Conservation (phyloP, 2,797 vertebrate species). For the Podarcis siculus region DNA sequence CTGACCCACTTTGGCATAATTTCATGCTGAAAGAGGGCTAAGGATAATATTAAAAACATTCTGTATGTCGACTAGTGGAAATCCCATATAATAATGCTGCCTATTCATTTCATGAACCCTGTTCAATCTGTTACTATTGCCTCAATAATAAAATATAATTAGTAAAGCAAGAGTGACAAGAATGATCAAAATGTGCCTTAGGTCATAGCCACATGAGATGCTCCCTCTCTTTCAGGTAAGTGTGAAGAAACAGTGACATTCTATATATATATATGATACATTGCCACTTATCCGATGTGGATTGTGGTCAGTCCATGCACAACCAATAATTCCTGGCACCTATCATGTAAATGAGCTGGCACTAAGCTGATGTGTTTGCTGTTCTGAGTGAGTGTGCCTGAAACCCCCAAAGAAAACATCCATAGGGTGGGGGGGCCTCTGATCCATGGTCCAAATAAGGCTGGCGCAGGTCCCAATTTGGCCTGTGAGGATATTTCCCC, state of each 20-base stretch:
- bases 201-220: not conserved
- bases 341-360: too few relatives aligned
- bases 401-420: too few relatives aligned
- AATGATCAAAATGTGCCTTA: not conserved
- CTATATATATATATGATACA: too few relatives aligned
- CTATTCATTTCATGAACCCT: not conserved
- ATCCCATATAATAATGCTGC: not conserved
- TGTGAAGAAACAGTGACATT: not conserved
- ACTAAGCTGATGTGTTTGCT: not conserved
- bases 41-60: constrained; percentile 51
- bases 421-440: too few relatives aligned
- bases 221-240: not conserved
- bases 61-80: not conserved
- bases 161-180: not conserved
- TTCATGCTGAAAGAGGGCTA: constrained; percentile 49
- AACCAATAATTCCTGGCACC: not conserved
- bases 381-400: too few relatives aligned
- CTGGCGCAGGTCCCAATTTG: too few relatives aligned
- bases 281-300: not conserved
- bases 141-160: not conserved
- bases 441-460: too few relatives aligned
- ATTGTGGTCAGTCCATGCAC: not conserved
- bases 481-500: too few relatives aligned
- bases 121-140: not conserved
- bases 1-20: constrained; percentile 60